Evolutionary conservation across 1,140 invertebrate species (phyloP).

Genomic region (Drosophila ananassae): DNA sequence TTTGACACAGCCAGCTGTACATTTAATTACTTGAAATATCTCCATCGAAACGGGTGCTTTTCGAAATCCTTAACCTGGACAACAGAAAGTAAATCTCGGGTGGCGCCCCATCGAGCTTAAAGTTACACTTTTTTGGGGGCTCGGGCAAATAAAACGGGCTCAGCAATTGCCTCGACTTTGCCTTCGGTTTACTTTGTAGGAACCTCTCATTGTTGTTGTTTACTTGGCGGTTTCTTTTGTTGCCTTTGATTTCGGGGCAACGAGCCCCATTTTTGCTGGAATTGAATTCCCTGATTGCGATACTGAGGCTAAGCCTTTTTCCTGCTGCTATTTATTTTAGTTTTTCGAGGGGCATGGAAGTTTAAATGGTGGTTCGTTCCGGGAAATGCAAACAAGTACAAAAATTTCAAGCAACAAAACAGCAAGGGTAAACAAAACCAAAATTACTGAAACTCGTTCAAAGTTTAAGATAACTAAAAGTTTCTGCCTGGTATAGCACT

Average conservation of each 20-base stretch:
- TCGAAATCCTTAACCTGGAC: slow-evolving; percentile 12
- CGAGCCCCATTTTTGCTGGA: slow-evolving; percentile 27
- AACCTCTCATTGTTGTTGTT: slow-evolving; percentile 44
- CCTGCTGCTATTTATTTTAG: slow-evolving; percentile 31
- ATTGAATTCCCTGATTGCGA: slow-evolving; percentile 30
- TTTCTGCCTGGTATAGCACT: not conserved
- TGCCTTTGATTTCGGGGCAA: slow-evolving; percentile 58
- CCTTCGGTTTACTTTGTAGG: slow-evolving; percentile 54
- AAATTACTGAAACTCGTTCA: slow-evolving; percentile 13
- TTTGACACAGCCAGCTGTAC: slow-evolving; percentile 63
- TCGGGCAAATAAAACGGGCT: slow-evolving; percentile 33
- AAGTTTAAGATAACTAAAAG: slow-evolving; percentile 18
- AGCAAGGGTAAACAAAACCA: slow-evolving; percentile 11
- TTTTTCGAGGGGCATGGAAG: slow-evolving; percentile 11
- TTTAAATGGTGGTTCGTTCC: slow-evolving; percentile 3
- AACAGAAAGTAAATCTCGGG: slow-evolving; percentile 1
- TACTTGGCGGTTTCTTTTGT: slow-evolving; percentile 62
- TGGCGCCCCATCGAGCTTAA: slow-evolving; percentile 4
- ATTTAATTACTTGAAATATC: slow-evolving; percentile 74
- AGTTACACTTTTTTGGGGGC: slow-evolving; percentile 23
- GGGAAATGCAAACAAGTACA: slow-evolving; percentile 9
- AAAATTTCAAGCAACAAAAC: slow-evolving; percentile 6
- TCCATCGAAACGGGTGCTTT: slow-evolving; percentile 27
- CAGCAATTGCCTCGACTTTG: slow-evolving; percentile 29
- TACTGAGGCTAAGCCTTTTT: slow-evolving; percentile 24